Evolutionary conservation across 2,113 vertebrate genomes (phyloP).

Genomic region (Camelus bactrianus): DNA sequence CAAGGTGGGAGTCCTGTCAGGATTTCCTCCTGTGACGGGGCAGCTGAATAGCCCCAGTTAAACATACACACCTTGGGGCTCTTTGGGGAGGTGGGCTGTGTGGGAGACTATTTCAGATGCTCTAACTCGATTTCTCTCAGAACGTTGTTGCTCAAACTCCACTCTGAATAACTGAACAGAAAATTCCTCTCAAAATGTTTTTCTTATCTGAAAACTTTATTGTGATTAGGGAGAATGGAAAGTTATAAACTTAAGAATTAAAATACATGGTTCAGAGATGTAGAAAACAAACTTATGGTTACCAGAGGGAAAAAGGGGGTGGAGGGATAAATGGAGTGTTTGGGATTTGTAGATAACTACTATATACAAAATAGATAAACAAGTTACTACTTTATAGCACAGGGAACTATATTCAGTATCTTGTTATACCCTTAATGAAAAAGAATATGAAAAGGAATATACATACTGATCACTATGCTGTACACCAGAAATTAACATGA

Average conservation of each 20-base stretch:
- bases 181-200: neutral
- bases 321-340: no score
- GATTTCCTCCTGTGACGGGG: neutral
- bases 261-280: neutral
- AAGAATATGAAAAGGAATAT: no score
- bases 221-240: neutral
- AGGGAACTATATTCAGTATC: no score
- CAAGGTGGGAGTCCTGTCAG: neutral
- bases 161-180: neutral
- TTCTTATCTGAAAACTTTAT: neutral
- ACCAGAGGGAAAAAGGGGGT: no score
- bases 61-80: fast-evolving
- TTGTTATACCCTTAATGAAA: no score
- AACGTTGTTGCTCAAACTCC: neutral
- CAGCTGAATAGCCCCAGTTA: fast-evolving
- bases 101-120: neutral
- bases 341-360: no score
- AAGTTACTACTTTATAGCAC: no score
- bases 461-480: no score
- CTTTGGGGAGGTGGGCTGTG: neutral
- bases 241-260: neutral
- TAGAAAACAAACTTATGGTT: no score
- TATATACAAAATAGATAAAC: no score
- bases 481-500: no score
- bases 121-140: neutral